Evolutionary conservation across 2,797 vertebrate genomes (phyloP).

Genomic region (Micromesistius poutassou): DNA sequence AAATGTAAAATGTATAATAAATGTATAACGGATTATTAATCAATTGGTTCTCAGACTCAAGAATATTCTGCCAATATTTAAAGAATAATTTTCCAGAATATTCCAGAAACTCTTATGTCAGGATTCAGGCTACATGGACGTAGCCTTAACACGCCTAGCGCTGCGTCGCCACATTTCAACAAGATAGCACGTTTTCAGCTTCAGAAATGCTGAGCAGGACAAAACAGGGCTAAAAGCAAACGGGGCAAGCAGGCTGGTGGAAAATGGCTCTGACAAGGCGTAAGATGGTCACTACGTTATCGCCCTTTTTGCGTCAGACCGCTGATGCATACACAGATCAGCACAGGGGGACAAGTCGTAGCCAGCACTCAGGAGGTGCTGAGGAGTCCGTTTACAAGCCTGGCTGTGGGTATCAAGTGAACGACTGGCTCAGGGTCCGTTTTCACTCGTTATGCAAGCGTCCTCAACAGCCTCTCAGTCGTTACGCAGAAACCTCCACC

Average conservation of each 20-base stretch:
- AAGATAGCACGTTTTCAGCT: constrained; percentile 33
- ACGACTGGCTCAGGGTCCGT: too few relatives aligned
- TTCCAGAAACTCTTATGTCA: not conserved
- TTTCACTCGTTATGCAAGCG: too few relatives aligned
- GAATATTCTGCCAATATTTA: not conserved
- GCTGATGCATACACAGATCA: constrained; percentile 63
- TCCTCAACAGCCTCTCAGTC: too few relatives aligned
- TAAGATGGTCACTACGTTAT: constrained; percentile 19
- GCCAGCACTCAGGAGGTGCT: constrained; percentile 10
- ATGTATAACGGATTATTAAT: too few relatives aligned
- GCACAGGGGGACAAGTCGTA: constrained; percentile 31
- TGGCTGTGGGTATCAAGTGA: not conserved
- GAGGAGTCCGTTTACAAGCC: not conserved
- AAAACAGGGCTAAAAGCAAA: constrained; percentile 44
- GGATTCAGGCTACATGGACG: not conserved
- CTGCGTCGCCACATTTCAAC: constrained; percentile 6
- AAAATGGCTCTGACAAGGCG: constrained; percentile 56
- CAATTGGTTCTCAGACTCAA: too few relatives aligned
- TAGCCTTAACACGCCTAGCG: not conserved
- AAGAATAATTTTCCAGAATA: not conserved
- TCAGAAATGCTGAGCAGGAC: constrained; percentile 60
- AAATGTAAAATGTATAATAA: too few relatives aligned
- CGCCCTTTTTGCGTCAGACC: constrained; percentile 60
- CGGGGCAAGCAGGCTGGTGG: constrained; percentile 42
- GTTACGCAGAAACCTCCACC: not conserved